Conservation (phyloP, 2,888 invertebrate genomes). For the Beris morrisii region DNA sequence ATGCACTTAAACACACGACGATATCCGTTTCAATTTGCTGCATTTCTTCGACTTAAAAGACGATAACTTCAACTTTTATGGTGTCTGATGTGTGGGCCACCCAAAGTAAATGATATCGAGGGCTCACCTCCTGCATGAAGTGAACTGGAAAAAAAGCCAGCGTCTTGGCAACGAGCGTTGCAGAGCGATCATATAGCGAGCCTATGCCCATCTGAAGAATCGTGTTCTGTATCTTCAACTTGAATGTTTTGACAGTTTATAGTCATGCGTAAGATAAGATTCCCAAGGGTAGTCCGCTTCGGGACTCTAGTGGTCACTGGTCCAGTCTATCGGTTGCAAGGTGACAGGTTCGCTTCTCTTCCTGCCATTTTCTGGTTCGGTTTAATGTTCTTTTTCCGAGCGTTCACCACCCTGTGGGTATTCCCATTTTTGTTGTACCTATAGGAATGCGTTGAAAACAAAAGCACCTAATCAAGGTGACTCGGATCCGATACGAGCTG, state of each 20-base stretch:
- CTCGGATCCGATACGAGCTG: too few species aligned
- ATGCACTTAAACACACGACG: slow-evolving; percentile 54
- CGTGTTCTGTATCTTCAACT: slow-evolving; percentile 34
- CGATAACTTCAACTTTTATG: slow-evolving; percentile 58
- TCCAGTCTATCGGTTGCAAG: not conserved
- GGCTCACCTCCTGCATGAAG: slow-evolving; percentile 9
- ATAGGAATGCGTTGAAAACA: slow-evolving; percentile 20
- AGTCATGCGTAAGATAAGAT: slow-evolving; percentile 40
- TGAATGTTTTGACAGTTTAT: slow-evolving; percentile 40
- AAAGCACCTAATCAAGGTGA: slow-evolving; percentile 25
- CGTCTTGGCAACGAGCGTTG: slow-evolving; percentile 9
- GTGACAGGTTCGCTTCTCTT: too few species aligned
- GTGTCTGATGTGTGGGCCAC: slow-evolving; percentile 58
- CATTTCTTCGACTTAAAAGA: slow-evolving; percentile 58
- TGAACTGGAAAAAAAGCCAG: slow-evolving; percentile 23
- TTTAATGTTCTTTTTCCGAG: not conserved
- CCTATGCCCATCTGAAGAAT: slow-evolving; percentile 18
- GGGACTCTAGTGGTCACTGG: slow-evolving; percentile 15
- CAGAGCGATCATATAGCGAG: too few species aligned
- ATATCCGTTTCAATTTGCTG: slow-evolving; percentile 58
- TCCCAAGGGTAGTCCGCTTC: slow-evolving; percentile 20
- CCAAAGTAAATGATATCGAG: slow-evolving; percentile 47
- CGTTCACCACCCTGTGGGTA: slow-evolving; percentile 16
- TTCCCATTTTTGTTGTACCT: slow-evolving; percentile 6
- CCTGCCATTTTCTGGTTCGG: too few species aligned